Percentiles rank a stretch among this genome's conserved stretches.
These are phyloP conservation scores for Spicauda simplicius DNA, from an alignment of 2,888 invertebrate genomes.

Conservation along the genomic window DNA sequence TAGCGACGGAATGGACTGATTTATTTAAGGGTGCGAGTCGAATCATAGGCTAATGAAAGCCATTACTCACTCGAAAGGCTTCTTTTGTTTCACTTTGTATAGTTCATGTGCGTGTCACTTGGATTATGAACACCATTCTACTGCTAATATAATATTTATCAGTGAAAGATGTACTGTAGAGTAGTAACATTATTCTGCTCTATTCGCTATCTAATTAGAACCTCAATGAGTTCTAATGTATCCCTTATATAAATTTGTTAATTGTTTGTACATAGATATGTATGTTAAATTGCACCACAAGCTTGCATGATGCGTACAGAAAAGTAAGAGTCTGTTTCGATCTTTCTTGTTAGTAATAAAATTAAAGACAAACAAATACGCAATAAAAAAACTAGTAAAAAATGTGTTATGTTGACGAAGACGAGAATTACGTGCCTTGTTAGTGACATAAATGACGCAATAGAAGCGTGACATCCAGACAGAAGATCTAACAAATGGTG, in stretches of 20 bases:
- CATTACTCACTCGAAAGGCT: conserved; percentile 46
- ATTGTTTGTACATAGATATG: too few relatives aligned
- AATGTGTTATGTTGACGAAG: conserved; percentile 1
- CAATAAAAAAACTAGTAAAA: neutral
- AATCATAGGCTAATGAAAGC: conserved; percentile 48
- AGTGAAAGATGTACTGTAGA: too few relatives aligned
- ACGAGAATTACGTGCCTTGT: conserved; percentile 49
- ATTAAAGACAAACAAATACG: neutral
- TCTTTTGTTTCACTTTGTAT: neutral
- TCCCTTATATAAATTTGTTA: too few relatives aligned
- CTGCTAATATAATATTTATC: too few relatives aligned
- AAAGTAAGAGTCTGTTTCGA: too few relatives aligned
- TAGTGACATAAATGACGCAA: conserved; percentile 54
- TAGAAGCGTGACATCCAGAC: conserved; percentile 49
- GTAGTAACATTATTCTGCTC: too few relatives aligned
- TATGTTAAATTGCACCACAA: too few relatives aligned
- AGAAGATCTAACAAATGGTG: conserved; percentile 71
- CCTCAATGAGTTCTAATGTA: too few relatives aligned
- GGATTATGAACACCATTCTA: too few relatives aligned
- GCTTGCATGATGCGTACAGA: too few relatives aligned
- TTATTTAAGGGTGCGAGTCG: conserved; percentile 46
- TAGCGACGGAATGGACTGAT: conserved; percentile 48
- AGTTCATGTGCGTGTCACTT: neutral
- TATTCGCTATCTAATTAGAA: too few relatives aligned
- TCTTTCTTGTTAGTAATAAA: neutral